Base-by-base conservation (phyloP, 2,888 invertebrate genomes). In the Agrotis puta region DNA sequence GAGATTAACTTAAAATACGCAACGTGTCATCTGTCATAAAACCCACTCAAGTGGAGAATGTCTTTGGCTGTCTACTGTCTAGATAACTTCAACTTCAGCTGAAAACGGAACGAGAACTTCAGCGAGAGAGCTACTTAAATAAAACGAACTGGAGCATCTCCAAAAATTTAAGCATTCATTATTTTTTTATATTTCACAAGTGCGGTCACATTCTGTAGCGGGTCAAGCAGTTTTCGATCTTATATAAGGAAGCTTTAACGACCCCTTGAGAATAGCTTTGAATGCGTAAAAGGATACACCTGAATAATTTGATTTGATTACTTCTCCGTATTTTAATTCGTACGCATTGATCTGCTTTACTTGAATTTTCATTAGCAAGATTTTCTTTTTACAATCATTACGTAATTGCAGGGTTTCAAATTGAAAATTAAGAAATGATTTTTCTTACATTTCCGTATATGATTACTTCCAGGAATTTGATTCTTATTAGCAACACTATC, bases 131-230 rank as follows among this genome's bases (percentile, higher is more conserved):
- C 84, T 85, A 85, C 89, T 90, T 85, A 87, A 70, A 79, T 77
- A 81, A 84, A 84, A 85, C 81, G 84, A 87, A 83, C 83, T 84
- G 85, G 81, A 90, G 88, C 79, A 76, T 81, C 85, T 87, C 86
- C 84, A 84, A 85, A 84, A 88, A 85, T 85, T 88, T 87, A 82
- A 86, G 85, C 85, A 86, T 85, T 89, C 85, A 87, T 89, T 85
- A 85, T 84, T 89, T 88, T 88, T 88, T 87, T 87, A 74, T 84
- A 82, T 86, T 87, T 85, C 77, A 74, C 74, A 82, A 88, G 87
- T 84, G 85, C 83, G 79, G 82, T 85, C 75, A 81, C 81, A 85
- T 85, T 84, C 83, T 69, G 69, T 76, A 66, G 79, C 77, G 65
- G 67, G 86, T 85, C 87, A 88, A 88, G 88, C 79, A 80, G 79